Conservation (phyloP, 2,888 invertebrate species). For the Trissolcus brochymenae region DNA sequence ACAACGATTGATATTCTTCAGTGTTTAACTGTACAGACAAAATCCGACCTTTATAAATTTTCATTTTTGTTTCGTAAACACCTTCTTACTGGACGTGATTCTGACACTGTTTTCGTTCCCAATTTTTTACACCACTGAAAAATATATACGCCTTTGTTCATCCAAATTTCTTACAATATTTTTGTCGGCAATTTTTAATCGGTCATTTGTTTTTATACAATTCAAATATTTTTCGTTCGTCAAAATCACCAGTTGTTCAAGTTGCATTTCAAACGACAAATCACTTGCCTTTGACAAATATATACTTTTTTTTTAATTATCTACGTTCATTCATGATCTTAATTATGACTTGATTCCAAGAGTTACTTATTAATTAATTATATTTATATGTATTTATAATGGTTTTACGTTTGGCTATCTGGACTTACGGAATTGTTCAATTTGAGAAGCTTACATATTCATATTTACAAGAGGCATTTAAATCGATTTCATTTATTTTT, state of each 20-base stretch:
- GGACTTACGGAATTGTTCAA: slow-evolving; percentile 45
- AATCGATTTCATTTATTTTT: background rate
- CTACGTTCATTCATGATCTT: background rate
- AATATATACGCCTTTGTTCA: slow-evolving; percentile 25
- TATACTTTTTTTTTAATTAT: slow-evolving; percentile 14
- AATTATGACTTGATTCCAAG: no score
- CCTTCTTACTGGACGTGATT: slow-evolving; percentile 32
- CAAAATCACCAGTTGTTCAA: slow-evolving; percentile 21
- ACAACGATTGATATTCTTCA: slow-evolving; percentile 61
- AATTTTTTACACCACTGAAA: slow-evolving; percentile 40
- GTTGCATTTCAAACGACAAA: slow-evolving; percentile 25
- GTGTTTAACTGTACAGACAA: slow-evolving; percentile 58
- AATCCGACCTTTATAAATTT: slow-evolving; percentile 3
- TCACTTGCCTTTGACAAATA: slow-evolving; percentile 29
- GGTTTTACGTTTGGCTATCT: slow-evolving; percentile 39
- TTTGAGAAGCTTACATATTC: slow-evolving; percentile 47
- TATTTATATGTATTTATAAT: slow-evolving; percentile 29
- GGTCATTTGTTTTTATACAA: slow-evolving; percentile 20
- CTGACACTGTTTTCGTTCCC: slow-evolving; percentile 34
- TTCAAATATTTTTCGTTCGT: slow-evolving; percentile 9
- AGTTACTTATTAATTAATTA: background rate
- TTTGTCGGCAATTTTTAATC: background rate
- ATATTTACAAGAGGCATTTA: slow-evolving; percentile 37
- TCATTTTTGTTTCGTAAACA: slow-evolving; percentile 14
- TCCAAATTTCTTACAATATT: slow-evolving; percentile 38